Conservation (phyloP, 2,113 vertebrate species). For the Fukomys damarensis region DNA sequence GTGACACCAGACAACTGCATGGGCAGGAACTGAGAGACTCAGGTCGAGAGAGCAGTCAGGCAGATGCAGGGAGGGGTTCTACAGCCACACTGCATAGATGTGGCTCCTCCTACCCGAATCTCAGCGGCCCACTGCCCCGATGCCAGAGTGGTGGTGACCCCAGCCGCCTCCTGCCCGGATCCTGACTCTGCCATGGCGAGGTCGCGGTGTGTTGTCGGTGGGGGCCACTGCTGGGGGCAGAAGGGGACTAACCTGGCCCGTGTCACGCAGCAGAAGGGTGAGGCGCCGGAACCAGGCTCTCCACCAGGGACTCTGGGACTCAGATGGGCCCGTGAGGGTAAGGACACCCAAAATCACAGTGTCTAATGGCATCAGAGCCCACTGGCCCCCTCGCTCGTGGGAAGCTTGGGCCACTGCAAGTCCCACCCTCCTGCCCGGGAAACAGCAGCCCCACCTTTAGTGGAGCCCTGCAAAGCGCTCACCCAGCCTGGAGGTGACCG, state of each 20-base stretch:
- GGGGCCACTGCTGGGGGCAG: not conserved
- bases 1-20: not conserved
- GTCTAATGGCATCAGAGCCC: not conserved
- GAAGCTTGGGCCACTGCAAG: not conserved
- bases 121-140: not conserved
- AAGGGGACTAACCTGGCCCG: not conserved
- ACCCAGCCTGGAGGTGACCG: not conserved
- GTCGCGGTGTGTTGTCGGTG: not conserved
- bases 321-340: not conserved
- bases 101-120: not conserved
- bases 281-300: not conserved
- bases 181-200: not conserved
- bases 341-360: not conserved
- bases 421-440: not conserved
- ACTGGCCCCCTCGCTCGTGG: not conserved
- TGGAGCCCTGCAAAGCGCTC: not conserved
- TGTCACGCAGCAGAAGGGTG: not conserved
- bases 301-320: not conserved
- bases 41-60: not conserved
- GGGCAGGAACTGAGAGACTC: not conserved
- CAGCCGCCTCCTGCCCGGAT: not conserved
- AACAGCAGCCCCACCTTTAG: not conserved
- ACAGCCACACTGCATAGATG: not conserved
- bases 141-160: not conserved
- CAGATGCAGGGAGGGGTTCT: not conserved